These are phyloP conservation scores for Eulemur mongoz DNA, from an alignment of 2,797 vertebrate species.

Conservation along the genomic window DNA sequence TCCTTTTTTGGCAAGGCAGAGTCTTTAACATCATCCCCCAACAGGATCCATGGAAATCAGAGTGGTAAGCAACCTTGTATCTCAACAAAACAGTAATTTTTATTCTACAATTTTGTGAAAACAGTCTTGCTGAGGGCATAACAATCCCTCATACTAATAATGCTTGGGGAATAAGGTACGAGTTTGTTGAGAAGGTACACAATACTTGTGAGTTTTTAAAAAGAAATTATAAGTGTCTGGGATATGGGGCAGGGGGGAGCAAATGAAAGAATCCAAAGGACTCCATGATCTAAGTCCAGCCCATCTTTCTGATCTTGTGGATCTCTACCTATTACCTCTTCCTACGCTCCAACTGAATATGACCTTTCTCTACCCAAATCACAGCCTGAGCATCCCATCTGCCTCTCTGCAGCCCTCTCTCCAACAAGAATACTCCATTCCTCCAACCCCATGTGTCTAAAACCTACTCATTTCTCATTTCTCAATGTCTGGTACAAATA, in stretches of 20 bases:
- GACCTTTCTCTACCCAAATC: background rate
- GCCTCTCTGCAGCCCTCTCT: background rate
- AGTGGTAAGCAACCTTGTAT: conserved; percentile 17
- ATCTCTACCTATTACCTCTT: background rate
- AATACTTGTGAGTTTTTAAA: background rate
- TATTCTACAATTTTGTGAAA: conserved; percentile 28
- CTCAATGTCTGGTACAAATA: background rate
- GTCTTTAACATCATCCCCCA: background rate
- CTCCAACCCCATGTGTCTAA: background rate
- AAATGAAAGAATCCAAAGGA: background rate
- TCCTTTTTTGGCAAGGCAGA: background rate
- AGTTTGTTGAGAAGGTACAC: background rate
- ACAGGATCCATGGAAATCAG: background rate
- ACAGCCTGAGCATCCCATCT: background rate
- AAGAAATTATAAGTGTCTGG: background rate
- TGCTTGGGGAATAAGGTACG: background rate
- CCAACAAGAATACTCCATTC: background rate
- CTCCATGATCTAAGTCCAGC: background rate
- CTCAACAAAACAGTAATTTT: conserved; percentile 33
- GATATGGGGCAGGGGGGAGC: background rate
- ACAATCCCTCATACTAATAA: background rate
- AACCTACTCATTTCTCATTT: background rate
- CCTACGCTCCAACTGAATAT: background rate
- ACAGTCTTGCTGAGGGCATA: conserved; percentile 16
- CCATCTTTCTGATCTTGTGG: background rate